Evolutionary conservation across 1,140 invertebrate species (phyloP), one percentile per base, ranked within the genome.

Genomic region (Scaptomyza graminum): DNA sequence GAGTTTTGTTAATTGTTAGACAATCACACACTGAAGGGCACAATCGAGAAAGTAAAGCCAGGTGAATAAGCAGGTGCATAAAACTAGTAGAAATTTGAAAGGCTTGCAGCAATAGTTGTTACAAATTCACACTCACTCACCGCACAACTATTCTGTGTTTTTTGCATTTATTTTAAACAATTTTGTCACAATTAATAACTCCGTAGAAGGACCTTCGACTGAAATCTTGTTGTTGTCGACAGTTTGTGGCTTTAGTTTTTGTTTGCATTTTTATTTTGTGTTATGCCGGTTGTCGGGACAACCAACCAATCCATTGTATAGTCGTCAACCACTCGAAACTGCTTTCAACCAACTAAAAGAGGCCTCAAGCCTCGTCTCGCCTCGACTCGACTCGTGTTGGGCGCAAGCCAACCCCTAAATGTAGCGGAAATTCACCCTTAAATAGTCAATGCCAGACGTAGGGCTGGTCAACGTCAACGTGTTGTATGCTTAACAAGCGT

Each of bases 401-500:
- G 11, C 55, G 5, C 16, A 59, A 28, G 56, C 61, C 83, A 82
- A 82, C 82, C 82, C 82, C 52, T 61, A 63, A 66, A 28, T 28
- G 25, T 28, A 59, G 39, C 50, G 54, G 55, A 64, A 77, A 65
- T 65, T 63, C 71, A 77, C 72, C 75, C 71, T 56, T 70, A 76
- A 82, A n/a, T 15, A 13, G 46, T 64, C 63, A 83, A 84, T 75
- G 69, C 56, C 50, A 25, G 15, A 16, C 47, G 28, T 80, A 71
- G 59, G 69, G 61, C 47, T 68, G 71, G 71, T 63, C 71, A 76
- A 77, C 65, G 71, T 63, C 71, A 76, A 77, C 65, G 34, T 39
- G 60, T 67, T 83, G 74, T 85, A 85, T 85, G 75, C 70, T 66
- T 68, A 83, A 77, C 62, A 43, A 57, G 41, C 65, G 50, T 63